These are phyloP conservation scores for Anguilla marmorata DNA, from an alignment of 2,797 vertebrate species.

Conservation along the genomic window DNA sequence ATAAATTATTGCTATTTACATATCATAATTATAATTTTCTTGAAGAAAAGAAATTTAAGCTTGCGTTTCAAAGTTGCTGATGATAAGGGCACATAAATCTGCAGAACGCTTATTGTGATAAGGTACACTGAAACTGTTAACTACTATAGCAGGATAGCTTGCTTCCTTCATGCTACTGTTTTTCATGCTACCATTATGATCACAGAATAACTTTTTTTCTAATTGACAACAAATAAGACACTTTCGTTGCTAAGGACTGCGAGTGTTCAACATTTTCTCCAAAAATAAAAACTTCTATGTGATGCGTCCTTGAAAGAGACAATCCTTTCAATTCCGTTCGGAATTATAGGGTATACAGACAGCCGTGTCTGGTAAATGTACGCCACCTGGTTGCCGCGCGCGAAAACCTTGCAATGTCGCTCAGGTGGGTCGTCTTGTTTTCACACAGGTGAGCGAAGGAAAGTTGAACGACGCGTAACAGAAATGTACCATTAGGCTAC, in stretches of 20 bases:
- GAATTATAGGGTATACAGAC: neutral
- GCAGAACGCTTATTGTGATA: too few relatives aligned
- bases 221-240: neutral
- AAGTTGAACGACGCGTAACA: neutral
- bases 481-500: neutral
- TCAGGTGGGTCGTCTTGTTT: slow-evolving; percentile 45
- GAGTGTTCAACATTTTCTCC: neutral
- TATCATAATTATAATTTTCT: too few relatives aligned
- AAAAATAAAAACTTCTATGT: neutral
- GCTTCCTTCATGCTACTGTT: too few relatives aligned
- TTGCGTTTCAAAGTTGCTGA: too few relatives aligned
- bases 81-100: too few relatives aligned
- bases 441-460: slow-evolving; percentile 13
- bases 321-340: neutral
- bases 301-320: neutral
- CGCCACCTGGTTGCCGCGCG: slow-evolving; percentile 74
- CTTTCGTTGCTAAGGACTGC: too few relatives aligned
- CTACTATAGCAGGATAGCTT: too few relatives aligned
- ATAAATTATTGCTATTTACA: too few relatives aligned
- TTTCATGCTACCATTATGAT: neutral
- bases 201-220: neutral
- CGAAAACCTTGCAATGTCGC: slow-evolving; percentile 53
- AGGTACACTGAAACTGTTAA: too few relatives aligned
- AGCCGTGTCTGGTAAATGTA: slow-evolving; percentile 56
- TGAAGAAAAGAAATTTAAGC: too few relatives aligned